These are phyloP conservation scores for Leptoclinus maculatus DNA, from an alignment of 2,797 vertebrate species.

Conservation along the genomic window DNA sequence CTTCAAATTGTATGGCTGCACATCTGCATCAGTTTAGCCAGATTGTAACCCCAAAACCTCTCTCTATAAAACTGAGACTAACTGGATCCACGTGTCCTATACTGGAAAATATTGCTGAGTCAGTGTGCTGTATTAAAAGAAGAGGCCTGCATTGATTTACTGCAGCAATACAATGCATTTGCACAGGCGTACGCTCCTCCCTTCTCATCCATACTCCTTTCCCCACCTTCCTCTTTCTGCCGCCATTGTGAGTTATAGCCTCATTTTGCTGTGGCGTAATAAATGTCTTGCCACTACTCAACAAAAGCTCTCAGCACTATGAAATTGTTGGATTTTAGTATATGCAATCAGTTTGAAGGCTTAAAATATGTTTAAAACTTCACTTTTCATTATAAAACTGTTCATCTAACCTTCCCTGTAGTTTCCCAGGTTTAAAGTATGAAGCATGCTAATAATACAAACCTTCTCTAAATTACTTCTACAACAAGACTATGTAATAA, in stretches of 20 bases:
- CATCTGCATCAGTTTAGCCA: not conserved
- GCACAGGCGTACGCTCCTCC: not conserved
- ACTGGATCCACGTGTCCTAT: not conserved
- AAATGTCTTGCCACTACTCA: not conserved
- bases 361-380: too few species aligned
- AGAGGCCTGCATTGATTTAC: conserved; percentile 43
- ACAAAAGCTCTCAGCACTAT: conserved; percentile 1
- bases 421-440: too few species aligned
- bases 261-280: conserved; percentile 15
- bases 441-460: not conserved
- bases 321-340: not conserved
- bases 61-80: not conserved
- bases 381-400: not conserved
- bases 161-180: conserved; percentile 21
- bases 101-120: conserved; percentile 38
- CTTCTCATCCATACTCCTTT: not conserved
- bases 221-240: conserved; percentile 2
- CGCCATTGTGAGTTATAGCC: conserved; percentile 18
- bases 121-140: conserved; percentile 27
- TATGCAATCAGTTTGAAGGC: not conserved
- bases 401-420: not conserved
- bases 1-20: not conserved
- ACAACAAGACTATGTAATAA: not conserved
- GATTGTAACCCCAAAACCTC: not conserved
- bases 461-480: not conserved